Evolutionary conservation across 1,140 invertebrate genomes (phyloP), one percentile per base, ranked within the genome.

Genomic region (Drosophila eugracilis): DNA sequence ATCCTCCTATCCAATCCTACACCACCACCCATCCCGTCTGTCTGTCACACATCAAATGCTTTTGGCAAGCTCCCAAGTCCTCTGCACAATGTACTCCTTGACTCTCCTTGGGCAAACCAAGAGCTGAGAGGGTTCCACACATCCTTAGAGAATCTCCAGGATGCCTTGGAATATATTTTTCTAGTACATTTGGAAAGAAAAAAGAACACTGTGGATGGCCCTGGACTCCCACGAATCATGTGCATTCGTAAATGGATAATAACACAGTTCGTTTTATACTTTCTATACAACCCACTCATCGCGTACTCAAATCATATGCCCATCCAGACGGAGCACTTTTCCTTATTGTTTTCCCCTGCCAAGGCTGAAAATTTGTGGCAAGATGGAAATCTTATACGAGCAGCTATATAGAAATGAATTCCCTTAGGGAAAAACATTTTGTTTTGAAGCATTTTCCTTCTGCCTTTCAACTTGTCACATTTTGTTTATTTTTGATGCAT

Each of bases 271-370:
- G 41, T 47, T 42, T 44, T 32, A 32, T 12, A 12, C 12, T 45
- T 5, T 2, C 9, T 47, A 50, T 45, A 28, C 44, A 22, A 10
- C 42, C 14, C 30, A 24, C 37, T 24, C 36, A 36, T 44, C 24
- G 65, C 47, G 26, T 30, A 24, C 36, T 41, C 58, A 36, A 60
- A 65, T 80, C 54, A 57, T 30, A 60, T 58, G 37, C 34, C 54
- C 45, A 52, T 48, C n/a, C 48, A 81, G 52, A 22, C 45, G 32
- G 44, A 85, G 80, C 81, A 85, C 77, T 85, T 74, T 86, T 71
- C 53, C 32, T 75, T 77, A 85, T 85, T 77, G 76, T 79, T 81
- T 85, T 76, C 62, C 44, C 37, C 45, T 84, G 37, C 42, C 37
- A 39, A 30, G 54, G 54, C 32, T 42, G 47, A 39, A 52, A 72